Evolutionary conservation across 1,140 invertebrate species (phyloP), one percentile per base, ranked within the genome.

Genomic region (Wiebesia pumilae): DNA sequence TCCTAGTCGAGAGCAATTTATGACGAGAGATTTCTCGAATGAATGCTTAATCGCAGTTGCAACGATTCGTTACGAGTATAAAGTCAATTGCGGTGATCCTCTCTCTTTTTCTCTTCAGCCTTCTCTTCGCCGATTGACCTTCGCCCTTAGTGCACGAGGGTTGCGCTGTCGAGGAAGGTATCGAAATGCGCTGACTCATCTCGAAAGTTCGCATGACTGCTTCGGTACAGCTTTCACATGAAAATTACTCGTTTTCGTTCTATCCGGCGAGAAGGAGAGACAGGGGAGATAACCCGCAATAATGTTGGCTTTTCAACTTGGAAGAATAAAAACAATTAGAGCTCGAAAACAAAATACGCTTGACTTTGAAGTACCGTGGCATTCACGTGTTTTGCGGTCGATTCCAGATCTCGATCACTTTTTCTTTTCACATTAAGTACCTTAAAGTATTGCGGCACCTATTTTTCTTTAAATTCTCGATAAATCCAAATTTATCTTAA

Each of bases 161-260:
- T 90, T 89, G 84, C 80, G 35, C 65, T 12, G 16, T 6, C 35
- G 80, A 30, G 43, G 81, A 89, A 81, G 88, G 87, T 88, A 89
- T 90, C 88, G 69, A 85, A 88, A 85, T 75, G 27, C 27, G 89
- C 88, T 89, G 89, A 91, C 88, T 90, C 89, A 88, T 89, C 86
- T 85, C 80, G 73, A 79, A 86, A 87, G 73, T 89, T 87, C 88
- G 88, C 91, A 89, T 91, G 89, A 89, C 89, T 89, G 89, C 87
- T 75, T 88, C 83, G 83, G 87, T 88, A 88, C 88, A 88, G 88
- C 86, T 91, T 90, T 89, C 90, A 91, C 89, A 88, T 88, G 88
- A 88, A 89, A 90, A 91, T 90, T 90, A 87, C 84, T 89, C 88
- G 88, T 90, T 91, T 90, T 87, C 87, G 85, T 65, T 82, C 87